A percentile compares a stretch with the other conserved stretches of the same genome.
Conservation (phyloP, 2,797 vertebrate species). For the Meriones psammophilus region DNA sequence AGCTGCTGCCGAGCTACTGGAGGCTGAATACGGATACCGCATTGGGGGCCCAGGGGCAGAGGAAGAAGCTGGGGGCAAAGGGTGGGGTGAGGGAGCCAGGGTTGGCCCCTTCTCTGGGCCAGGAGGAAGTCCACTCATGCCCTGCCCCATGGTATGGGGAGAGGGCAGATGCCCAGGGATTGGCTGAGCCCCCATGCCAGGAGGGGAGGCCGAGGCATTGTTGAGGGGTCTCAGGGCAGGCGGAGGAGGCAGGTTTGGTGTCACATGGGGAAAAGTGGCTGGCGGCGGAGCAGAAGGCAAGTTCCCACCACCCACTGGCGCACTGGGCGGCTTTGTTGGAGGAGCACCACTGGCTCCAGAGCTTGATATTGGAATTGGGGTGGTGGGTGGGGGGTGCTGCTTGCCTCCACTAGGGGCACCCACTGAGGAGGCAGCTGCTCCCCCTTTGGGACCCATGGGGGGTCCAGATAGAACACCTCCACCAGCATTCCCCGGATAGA, state of each 20-base stretch:
- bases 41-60: constrained; percentile 73
- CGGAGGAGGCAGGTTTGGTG: constrained; percentile 89
- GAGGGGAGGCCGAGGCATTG: constrained; percentile 84
- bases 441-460: constrained; percentile 78
- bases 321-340: constrained; percentile 84
- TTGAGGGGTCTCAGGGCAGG: constrained; percentile 90
- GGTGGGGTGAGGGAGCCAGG: constrained; percentile 87
- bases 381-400: constrained; percentile 90
- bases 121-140: constrained; percentile 81
- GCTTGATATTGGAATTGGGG: constrained; percentile 86
- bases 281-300: constrained; percentile 77
- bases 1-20: constrained; percentile 75
- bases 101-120: constrained; percentile 85
- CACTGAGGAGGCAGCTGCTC: constrained; percentile 79
- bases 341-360: constrained; percentile 83
- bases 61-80: constrained; percentile 81
- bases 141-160: constrained; percentile 86
- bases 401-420: constrained; percentile 77
- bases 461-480: constrained; percentile 84
- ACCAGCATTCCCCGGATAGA: constrained; percentile 83
- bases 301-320: constrained; percentile 79
- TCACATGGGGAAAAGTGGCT: constrained; percentile 88
- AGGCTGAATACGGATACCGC: constrained; percentile 80
- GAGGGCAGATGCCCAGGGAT: constrained; percentile 86
- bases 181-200: constrained; percentile 87